phyloP scores from a whole-genome alignment of 1,140 invertebrate species.

The Drosophila watanabei region DNA sequence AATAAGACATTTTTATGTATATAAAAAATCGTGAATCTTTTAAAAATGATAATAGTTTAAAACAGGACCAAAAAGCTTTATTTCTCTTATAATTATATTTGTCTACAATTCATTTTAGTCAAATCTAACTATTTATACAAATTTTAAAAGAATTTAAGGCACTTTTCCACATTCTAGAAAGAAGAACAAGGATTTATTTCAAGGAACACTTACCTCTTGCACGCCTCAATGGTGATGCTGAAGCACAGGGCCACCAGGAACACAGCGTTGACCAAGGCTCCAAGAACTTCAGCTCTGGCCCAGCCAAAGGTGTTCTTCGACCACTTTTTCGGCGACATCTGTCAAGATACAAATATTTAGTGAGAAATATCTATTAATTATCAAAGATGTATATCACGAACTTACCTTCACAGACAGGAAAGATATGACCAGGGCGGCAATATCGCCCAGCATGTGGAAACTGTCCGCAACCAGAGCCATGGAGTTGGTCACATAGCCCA shows the following conservation, averaged over 20 bases:
- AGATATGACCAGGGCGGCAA: conserved; percentile 94
- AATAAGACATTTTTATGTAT: too few species aligned
- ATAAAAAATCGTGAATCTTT: too few species aligned
- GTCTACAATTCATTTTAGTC: too few species aligned
- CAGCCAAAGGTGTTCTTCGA: conserved; percentile 98
- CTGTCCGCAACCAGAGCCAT: conserved; percentile 97
- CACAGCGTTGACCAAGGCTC: conserved; percentile 96
- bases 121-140: too few species aligned
- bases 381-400: background rate
- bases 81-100: too few species aligned
- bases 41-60: too few species aligned
- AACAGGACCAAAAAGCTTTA: too few species aligned
- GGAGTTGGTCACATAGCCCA: conserved; percentile 96
- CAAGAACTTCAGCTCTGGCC: conserved; percentile 96
- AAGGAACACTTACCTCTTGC: conserved; percentile 88
- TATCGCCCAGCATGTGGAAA: conserved; percentile 97
- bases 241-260: conserved; percentile 97
- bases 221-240: conserved; percentile 95
- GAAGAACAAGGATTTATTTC: too few species aligned
- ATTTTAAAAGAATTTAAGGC: too few species aligned
- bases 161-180: background rate
- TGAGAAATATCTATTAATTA: conserved; percentile 19
- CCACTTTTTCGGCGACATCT: conserved; percentile 98
- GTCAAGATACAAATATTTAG: conserved; percentile 57
- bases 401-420: conserved; percentile 96